phyloP scores from a whole-genome alignment of 1,140 invertebrate species.

The Drosophila pseudoobscura region DNA sequence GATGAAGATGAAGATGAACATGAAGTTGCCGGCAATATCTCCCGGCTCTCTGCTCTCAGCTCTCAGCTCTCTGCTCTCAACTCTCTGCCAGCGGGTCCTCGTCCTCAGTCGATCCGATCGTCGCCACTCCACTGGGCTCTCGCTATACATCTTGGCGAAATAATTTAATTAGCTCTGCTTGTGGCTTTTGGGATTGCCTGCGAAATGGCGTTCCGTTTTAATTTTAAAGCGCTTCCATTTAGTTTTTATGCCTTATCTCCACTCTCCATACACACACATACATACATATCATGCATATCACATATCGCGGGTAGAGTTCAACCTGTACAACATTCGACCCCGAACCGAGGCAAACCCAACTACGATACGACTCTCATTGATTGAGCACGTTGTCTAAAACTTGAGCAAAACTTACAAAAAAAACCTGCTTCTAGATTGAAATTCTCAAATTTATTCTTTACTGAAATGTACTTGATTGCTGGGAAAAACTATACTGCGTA shows the following conservation, averaged over 20 bases:
- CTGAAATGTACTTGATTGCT: too few species aligned
- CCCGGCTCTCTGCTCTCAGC: neutral
- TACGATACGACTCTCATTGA: too few species aligned
- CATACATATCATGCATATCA: neutral
- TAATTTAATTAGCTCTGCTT: slow-evolving; percentile 77
- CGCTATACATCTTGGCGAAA: slow-evolving; percentile 35
- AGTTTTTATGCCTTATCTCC: slow-evolving; percentile 23
- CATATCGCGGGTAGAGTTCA: slow-evolving; percentile 7
- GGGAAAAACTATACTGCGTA: too few species aligned
- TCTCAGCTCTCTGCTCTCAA: neutral
- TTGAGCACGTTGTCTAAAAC: too few species aligned
- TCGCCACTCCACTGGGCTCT: slow-evolving; percentile 1
- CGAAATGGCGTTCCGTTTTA: slow-evolving; percentile 51
- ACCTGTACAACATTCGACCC: slow-evolving; percentile 1
- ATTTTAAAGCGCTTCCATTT: slow-evolving; percentile 48
- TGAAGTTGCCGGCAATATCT: slow-evolving; percentile 16
- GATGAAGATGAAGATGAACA: slow-evolving; percentile 23
- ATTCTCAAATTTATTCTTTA: too few species aligned
- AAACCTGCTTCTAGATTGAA: too few species aligned
- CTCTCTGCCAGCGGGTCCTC: slow-evolving; percentile 16
- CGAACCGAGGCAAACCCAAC: too few species aligned
- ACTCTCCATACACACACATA: slow-evolving; percentile 5
- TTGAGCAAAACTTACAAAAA: too few species aligned
- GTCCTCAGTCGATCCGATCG: neutral
- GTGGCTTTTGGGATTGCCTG: slow-evolving; percentile 60